Percentiles rank a stretch among this genome's conserved stretches.
Conservation (phyloP, 2,888 invertebrate species). For the Tipula confusa region DNA sequence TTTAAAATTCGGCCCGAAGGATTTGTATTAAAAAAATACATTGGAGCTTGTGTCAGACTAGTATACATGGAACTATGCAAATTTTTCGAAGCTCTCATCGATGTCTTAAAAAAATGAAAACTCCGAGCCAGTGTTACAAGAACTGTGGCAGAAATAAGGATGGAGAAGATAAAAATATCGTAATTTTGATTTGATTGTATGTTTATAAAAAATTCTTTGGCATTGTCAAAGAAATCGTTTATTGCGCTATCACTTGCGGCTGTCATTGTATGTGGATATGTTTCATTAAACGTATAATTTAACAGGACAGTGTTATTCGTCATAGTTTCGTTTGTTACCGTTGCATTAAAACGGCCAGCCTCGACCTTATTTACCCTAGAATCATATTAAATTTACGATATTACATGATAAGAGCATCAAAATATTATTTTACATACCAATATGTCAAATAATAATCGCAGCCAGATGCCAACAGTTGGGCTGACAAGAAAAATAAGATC, state of each 20-base stretch:
- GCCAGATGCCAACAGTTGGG: too few species aligned
- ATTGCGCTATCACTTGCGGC: neutral
- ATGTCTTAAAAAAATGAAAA: conserved; percentile 54
- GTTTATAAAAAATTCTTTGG: neutral
- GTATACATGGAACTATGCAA: conserved; percentile 84
- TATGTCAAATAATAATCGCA: too few species aligned
- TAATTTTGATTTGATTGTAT: neutral
- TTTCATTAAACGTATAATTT: neutral
- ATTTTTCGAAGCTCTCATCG: conserved; percentile 68
- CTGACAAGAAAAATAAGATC: too few species aligned
- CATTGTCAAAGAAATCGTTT: neutral
- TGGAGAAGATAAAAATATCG: conserved; percentile 52
- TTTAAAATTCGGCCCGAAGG: conserved; percentile 79
- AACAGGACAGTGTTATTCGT: neutral
- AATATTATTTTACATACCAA: too few species aligned
- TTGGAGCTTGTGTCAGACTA: conserved; percentile 72
- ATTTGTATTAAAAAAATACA: conserved; percentile 85
- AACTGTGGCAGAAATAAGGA: conserved; percentile 50
- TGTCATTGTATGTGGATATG: neutral
- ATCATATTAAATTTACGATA: too few species aligned
- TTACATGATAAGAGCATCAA: too few species aligned
- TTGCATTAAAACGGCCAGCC: too few species aligned
- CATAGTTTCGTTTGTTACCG: too few species aligned
- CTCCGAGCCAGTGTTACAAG: conserved; percentile 47
- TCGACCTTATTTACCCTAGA: too few species aligned